phyloP scores from a whole-genome alignment of 1,140 invertebrate species.

The Penaeus indicus region DNA sequence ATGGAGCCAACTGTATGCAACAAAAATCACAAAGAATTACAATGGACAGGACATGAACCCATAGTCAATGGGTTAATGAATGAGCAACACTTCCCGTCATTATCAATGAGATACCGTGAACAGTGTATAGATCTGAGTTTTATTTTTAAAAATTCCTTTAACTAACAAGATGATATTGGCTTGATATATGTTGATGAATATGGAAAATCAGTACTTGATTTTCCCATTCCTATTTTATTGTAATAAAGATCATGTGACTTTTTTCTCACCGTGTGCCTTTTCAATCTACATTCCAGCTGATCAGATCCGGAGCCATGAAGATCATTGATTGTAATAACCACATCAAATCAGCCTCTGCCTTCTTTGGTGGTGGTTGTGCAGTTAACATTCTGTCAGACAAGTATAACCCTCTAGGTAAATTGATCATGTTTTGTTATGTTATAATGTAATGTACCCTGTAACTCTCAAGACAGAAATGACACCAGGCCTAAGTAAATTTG shows the following conservation, averaged over 20 bases:
- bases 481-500: neutral
- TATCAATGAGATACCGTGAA: too few relatives aligned
- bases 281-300: slow-evolving; percentile 76
- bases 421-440: slow-evolving; percentile 9
- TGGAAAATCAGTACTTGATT: too few relatives aligned
- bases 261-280: neutral
- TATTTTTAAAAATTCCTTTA: too few relatives aligned
- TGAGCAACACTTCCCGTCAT: too few relatives aligned
- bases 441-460: too few relatives aligned
- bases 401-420: slow-evolving; percentile 91
- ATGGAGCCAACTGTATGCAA: too few relatives aligned
- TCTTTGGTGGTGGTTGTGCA: slow-evolving; percentile 92
- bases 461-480: neutral
- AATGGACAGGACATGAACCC: too few relatives aligned
- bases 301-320: slow-evolving; percentile 84
- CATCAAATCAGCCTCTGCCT: slow-evolving; percentile 91
- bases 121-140: too few relatives aligned
- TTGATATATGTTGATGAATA: too few relatives aligned
- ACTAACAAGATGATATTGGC: too few relatives aligned
- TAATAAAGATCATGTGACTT: neutral
- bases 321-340: slow-evolving; percentile 96
- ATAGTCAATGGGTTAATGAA: too few relatives aligned
- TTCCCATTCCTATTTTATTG: neutral
- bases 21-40: too few relatives aligned
- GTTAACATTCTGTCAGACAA: slow-evolving; percentile 91